A percentile compares a stretch with the other conserved stretches of the same genome.
Evolutionary conservation across 2,113 vertebrate species (phyloP).

Genomic region (Melanostigma gelatinosum): DNA sequence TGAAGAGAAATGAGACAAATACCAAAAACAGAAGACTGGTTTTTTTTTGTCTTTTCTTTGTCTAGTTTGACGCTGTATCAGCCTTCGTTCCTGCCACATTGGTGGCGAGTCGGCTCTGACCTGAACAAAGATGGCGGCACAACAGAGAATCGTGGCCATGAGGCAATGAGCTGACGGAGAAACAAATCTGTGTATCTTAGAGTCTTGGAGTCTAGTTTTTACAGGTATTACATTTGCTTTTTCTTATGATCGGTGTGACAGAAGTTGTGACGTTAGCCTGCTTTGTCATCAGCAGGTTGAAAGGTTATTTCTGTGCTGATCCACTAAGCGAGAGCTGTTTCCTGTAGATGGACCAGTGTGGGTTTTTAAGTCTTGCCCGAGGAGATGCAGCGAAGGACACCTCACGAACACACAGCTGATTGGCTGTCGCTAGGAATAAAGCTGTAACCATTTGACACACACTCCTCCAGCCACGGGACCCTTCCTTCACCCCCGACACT

Average conservation of each 20-base stretch:
- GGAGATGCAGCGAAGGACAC: constrained; percentile 22
- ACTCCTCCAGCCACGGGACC: constrained; percentile 22
- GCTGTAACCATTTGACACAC: constrained; percentile 16
- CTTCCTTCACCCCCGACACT: constrained; percentile 6
- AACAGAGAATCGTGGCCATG: background rate
- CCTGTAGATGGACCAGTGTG: background rate
- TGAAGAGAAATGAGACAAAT: background rate
- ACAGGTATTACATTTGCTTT: background rate
- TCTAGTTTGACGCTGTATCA: constrained; percentile 5
- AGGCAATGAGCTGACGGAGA: background rate
- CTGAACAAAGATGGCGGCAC: background rate
- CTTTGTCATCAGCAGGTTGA: background rate
- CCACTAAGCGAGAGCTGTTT: background rate
- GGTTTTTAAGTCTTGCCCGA: background rate
- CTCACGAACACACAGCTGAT: background rate
- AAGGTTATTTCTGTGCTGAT: background rate
- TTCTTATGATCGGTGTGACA: background rate
- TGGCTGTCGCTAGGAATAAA: background rate
- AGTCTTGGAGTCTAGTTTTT: background rate
- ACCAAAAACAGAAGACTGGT: background rate
- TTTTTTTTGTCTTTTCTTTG: too few relatives aligned
- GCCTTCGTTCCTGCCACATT: constrained; percentile 40
- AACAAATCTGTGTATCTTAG: background rate
- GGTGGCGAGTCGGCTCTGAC: constrained; percentile 13
- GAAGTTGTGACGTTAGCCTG: background rate